Percentiles rank a stretch among this genome's conserved stretches.
Evolutionary conservation across 2,113 vertebrate species (phyloP).

Genomic region (Amazona vittata): DNA sequence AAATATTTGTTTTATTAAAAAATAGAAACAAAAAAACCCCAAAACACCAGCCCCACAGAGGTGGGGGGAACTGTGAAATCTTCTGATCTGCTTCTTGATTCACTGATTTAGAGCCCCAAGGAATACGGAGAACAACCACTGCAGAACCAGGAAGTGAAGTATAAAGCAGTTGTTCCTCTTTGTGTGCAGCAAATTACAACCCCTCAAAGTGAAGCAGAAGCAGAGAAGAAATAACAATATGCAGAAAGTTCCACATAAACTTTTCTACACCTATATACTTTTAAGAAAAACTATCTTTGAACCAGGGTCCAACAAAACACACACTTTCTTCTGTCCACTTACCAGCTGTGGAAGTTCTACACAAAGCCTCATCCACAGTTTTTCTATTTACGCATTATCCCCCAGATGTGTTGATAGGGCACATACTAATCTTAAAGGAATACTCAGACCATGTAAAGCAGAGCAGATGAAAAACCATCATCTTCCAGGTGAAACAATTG

Average conservation of each 20-base stretch:
- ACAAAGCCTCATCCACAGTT: background rate
- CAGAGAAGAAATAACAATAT: background rate
- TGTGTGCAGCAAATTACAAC: background rate
- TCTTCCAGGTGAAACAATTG: background rate
- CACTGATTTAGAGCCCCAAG: background rate
- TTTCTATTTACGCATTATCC: background rate
- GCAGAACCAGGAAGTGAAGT: background rate
- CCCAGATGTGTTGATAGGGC: background rate
- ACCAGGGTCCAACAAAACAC: background rate
- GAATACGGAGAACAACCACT: background rate
- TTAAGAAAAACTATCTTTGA: background rate
- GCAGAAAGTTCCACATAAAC: background rate
- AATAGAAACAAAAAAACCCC: background rate
- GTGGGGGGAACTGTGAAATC: background rate
- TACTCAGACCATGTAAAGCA: background rate
- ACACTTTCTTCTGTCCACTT: background rate
- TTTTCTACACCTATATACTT: background rate
- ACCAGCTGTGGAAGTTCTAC: background rate
- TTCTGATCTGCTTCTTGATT: background rate
- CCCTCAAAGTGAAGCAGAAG: background rate
- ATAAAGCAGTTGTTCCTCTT: background rate
- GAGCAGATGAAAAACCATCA: background rate
- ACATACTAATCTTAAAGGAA: background rate
- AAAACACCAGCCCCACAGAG: rapidly evolving
- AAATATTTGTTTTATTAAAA: background rate